phyloP scores from a whole-genome alignment of 92 coral and sea anemone species.

The Palythoa grandiflora region DNA sequence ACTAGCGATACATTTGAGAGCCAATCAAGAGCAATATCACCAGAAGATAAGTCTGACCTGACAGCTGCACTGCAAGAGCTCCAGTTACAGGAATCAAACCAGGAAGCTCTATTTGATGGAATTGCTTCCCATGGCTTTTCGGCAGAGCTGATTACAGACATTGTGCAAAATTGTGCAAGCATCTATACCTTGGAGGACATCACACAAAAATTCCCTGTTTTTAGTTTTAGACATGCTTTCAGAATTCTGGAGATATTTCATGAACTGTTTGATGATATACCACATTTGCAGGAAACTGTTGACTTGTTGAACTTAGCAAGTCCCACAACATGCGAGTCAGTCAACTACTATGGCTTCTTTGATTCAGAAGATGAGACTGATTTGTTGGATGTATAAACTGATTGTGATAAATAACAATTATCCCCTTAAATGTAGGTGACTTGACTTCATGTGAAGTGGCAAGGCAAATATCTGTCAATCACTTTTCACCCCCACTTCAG shows the following conservation, averaged over 20 bases:
- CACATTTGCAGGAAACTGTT: slow-evolving; percentile 30
- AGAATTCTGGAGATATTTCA: slow-evolving; percentile 51
- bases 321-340: background rate
- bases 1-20: too few relatives aligned
- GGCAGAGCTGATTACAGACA: too few relatives aligned
- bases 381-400: background rate
- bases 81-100: too few relatives aligned
- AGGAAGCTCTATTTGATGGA: too few relatives aligned
- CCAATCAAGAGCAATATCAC: too few relatives aligned
- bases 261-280: slow-evolving; percentile 55
- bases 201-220: too few relatives aligned
- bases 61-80: too few relatives aligned
- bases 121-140: too few relatives aligned
- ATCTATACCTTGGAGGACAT: too few relatives aligned
- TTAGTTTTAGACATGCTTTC: slow-evolving; percentile 14
- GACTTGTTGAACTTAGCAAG: background rate
- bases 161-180: too few relatives aligned
- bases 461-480: background rate
- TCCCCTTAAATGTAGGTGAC: background rate
- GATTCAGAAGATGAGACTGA: slow-evolving; percentile 12
- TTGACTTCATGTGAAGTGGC: background rate
- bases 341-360: slow-evolving; percentile 1
- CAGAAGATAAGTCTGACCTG: too few relatives aligned
- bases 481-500: background rate
- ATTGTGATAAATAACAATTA: too few relatives aligned